Evolutionary conservation across 2,113 vertebrate genomes (phyloP).

Genomic region (Chinchilla lanigera): DNA sequence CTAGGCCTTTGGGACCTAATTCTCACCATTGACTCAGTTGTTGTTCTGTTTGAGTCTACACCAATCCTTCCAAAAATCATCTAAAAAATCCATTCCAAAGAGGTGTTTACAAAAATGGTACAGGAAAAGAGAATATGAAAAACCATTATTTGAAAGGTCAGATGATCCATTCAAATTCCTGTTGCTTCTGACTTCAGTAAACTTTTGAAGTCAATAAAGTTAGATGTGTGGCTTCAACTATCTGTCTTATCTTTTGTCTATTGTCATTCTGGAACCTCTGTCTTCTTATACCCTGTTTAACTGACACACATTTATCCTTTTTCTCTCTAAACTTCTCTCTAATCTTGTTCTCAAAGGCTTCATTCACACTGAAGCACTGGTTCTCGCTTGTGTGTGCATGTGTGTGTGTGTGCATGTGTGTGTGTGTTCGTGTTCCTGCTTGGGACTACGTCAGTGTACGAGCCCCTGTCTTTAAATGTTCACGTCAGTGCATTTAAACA

Average conservation of each 20-base stretch:
- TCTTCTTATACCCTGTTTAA: background rate
- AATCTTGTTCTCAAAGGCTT: background rate
- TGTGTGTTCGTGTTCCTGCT: background rate
- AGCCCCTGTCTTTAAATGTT: background rate
- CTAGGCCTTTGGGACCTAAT: background rate
- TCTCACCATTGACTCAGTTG: background rate
- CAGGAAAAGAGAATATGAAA: background rate
- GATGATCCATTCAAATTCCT: background rate
- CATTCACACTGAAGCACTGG: background rate
- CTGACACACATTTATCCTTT: background rate
- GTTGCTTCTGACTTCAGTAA: background rate
- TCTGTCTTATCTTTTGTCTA: background rate
- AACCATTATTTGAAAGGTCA: background rate
- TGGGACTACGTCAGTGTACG: background rate
- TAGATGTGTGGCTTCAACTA: background rate
- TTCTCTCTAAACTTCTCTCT: background rate
- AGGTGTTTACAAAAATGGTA: background rate
- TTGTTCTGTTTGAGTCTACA: background rate
- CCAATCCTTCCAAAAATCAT: background rate
- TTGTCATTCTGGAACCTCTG: background rate
- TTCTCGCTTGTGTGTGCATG: background rate
- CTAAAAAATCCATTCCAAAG: too few species aligned
- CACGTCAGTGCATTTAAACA: background rate
- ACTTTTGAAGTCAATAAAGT: conserved; percentile 1
- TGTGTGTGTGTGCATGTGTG: background rate